Conservation (phyloP, 2,113 vertebrate genomes). For the Pelodiscus sinensis region DNA sequence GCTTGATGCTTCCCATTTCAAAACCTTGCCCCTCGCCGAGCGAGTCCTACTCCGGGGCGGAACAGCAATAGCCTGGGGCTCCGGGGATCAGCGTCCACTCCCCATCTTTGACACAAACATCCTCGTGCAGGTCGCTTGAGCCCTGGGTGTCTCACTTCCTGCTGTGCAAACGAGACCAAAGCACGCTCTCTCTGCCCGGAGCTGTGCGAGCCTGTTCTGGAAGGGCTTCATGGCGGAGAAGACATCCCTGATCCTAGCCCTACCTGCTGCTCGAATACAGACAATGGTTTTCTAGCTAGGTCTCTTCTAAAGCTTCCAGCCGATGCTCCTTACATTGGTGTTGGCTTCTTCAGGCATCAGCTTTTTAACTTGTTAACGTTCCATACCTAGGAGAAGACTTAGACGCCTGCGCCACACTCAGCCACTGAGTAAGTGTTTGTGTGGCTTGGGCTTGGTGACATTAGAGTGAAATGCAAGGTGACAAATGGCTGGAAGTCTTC, state of each 20-base stretch:
- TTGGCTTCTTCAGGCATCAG: background rate
- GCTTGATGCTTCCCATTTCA: too few relatives aligned
- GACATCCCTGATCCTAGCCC: background rate
- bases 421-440: background rate
- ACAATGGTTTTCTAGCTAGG: background rate
- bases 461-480: background rate
- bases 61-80: too few relatives aligned
- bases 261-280: background rate
- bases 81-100: too few relatives aligned
- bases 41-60: too few relatives aligned
- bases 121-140: background rate
- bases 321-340: accelerated
- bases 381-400: background rate
- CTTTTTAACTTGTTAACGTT: background rate
- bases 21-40: too few relatives aligned
- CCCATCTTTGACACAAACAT: too few relatives aligned
- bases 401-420: background rate
- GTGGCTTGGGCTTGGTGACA: accelerated
- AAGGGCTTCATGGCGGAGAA: background rate
- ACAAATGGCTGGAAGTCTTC: background rate
- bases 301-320: background rate
- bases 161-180: background rate
- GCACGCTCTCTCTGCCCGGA: background rate
- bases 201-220: background rate
- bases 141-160: background rate